Percentiles rank a stretch among this genome's conserved stretches.
phyloP scores from a whole-genome alignment of 1,140 invertebrate species.

The Leptopilina clavipes region DNA sequence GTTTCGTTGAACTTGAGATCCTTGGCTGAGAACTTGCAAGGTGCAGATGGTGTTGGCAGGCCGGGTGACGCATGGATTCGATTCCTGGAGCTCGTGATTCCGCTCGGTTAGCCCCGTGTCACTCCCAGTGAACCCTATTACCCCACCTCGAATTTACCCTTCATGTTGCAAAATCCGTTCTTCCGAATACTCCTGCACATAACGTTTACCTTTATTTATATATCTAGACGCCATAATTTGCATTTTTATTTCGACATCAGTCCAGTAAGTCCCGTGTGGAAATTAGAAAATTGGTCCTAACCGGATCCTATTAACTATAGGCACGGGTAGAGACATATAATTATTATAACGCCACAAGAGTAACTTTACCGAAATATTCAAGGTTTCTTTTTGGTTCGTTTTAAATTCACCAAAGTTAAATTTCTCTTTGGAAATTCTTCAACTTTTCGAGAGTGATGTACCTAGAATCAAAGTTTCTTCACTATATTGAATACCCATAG shows the following conservation, averaged over 20 bases:
- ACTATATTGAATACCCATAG: constrained; percentile 31
- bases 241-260: background rate
- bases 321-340: no score
- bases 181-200: constrained; percentile 43
- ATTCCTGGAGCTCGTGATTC: constrained; percentile 75
- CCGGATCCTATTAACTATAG: no score
- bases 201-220: constrained; percentile 41
- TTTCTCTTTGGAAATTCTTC: no score
- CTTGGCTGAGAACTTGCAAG: constrained; percentile 62
- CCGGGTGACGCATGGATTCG: constrained; percentile 75
- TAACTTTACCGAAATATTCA: no score
- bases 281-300: no score
- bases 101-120: constrained; percentile 75
- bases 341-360: no score
- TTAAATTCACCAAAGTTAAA: no score
- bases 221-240: constrained; percentile 31
- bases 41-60: constrained; percentile 75
- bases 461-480: constrained; percentile 12
- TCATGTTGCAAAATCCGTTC: constrained; percentile 64
- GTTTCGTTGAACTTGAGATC: constrained; percentile 43
- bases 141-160: constrained; percentile 53
- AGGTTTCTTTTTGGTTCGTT: no score
- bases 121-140: constrained; percentile 74
- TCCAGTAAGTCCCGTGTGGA: no score
- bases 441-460: background rate